These are phyloP conservation scores for Pocota personata DNA, from an alignment of 2,888 invertebrate species.

Conservation along the genomic window DNA sequence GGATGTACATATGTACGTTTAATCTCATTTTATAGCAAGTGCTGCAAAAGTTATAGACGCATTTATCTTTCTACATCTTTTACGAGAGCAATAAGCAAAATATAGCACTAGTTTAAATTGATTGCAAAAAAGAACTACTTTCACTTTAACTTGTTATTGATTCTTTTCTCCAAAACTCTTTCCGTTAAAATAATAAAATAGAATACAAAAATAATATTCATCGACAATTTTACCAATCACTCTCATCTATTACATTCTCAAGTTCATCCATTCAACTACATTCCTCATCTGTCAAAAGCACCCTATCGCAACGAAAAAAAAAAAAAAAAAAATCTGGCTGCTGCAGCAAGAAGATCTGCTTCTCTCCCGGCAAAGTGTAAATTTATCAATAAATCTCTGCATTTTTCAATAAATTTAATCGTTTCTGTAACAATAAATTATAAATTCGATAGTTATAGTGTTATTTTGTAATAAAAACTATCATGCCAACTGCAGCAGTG, in stretches of 20 bases:
- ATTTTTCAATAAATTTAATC: background rate
- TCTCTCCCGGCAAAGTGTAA: constrained; percentile 9
- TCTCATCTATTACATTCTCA: constrained; percentile 47
- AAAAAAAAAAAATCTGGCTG: constrained; percentile 30
- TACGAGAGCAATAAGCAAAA: too few species aligned
- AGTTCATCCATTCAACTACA: constrained; percentile 42
- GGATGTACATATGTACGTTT: too few species aligned
- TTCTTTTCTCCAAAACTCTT: constrained; percentile 1
- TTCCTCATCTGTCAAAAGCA: constrained; percentile 51
- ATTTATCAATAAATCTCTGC: background rate
- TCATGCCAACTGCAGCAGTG: background rate
- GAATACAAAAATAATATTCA: constrained; percentile 12
- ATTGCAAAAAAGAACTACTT: too few species aligned
- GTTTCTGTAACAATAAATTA: background rate
- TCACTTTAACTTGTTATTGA: background rate
- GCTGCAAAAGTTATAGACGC: too few species aligned
- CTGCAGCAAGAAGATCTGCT: constrained; percentile 5
- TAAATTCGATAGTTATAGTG: background rate
- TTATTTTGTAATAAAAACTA: background rate
- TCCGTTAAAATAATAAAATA: constrained; percentile 43
- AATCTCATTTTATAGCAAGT: too few species aligned
- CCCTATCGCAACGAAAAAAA: constrained; percentile 25
- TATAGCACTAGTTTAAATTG: too few species aligned
- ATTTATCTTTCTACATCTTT: too few species aligned
- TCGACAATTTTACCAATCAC: background rate